Conservation (phyloP, 1,140 invertebrate species). For the Dreissena polymorpha region DNA sequence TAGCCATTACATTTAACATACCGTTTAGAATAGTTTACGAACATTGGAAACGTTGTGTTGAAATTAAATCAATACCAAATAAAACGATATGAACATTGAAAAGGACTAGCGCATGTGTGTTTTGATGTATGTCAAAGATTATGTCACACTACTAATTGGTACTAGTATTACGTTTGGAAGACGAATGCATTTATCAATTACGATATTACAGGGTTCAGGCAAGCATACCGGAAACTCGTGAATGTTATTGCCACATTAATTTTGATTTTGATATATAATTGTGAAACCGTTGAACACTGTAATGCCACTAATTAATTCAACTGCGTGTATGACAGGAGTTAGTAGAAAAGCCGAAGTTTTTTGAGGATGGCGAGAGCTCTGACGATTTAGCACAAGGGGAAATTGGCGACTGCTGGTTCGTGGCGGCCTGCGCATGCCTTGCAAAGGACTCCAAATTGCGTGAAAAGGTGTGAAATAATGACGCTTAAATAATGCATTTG, state of each 20-base stretch:
- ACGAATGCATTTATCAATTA: not conserved
- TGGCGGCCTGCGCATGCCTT: constrained; percentile 86
- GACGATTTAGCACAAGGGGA: constrained; percentile 83
- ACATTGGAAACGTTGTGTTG: no score
- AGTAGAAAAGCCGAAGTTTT: constrained; percentile 79
- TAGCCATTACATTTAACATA: no score
- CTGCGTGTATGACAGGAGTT: constrained; percentile 76
- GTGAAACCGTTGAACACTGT: not conserved
- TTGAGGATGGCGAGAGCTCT: constrained; percentile 82
- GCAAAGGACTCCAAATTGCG: constrained; percentile 85
- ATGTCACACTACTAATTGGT: no score
- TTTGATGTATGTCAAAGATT: no score
- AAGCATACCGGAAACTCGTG: not conserved
- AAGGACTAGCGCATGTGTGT: no score
- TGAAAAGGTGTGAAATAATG: constrained; percentile 76
- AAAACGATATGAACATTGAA: no score
- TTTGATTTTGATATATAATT: not conserved
- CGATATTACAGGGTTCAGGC: not conserved
- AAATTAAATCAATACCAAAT: no score
- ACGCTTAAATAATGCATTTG: no score
- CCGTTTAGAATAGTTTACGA: no score
- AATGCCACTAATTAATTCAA: not conserved
- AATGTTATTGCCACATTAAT: not conserved
- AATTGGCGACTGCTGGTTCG: constrained; percentile 84
- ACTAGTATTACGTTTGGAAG: no score